Evolutionary conservation across 2,888 invertebrate genomes (phyloP), one percentile per base, ranked within the genome.

Genomic region (Platycheirus rosarum): DNA sequence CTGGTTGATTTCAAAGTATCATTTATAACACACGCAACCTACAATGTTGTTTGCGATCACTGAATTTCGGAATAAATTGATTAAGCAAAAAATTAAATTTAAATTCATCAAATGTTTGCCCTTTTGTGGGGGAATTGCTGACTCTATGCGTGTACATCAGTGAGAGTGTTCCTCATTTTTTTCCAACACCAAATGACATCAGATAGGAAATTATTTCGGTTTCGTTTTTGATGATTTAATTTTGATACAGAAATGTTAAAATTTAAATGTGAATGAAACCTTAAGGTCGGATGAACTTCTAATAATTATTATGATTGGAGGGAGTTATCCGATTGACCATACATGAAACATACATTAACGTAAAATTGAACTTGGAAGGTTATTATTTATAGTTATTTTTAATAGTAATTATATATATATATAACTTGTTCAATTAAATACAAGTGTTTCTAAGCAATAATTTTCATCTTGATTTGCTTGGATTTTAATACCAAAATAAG

Each of bases 181-280:
- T n/a, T 35, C 23, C 8, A 37, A 23, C 26, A 20, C 9, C 5
- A 6, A 48, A 66, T 66, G 65, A 66, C 51, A 51, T 66, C 65
- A 66, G 40, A 13, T 4, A 13, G n/a, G 37, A 5, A 5, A 13
- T 8, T 37, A 13, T 40, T 40, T 66, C n/a, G n/a, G 26, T 51
- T 42, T n/a, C n/a, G n/a, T 42, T 35, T 29, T 9, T 51, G 14
- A 48, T 62, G 62, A 62, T 62, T 62, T 48, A 32, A 62, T 62
- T 46, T 62, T 48, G 9, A 62, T 35, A 46, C 32, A 13, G 13
- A 8, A 32, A 62, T 46, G 20, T 11, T 13, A 13, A n/a, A 35
- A 60, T 26, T 57, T 57, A 14, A 46, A 46, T 11, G 13, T 18
- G 9, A 46, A 63, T 48, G 37, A 40, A 40, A 40, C 37, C 37